These are phyloP conservation scores for Litocranius walleri DNA, from an alignment of 2,113 vertebrate genomes.

Conservation along the genomic window DNA sequence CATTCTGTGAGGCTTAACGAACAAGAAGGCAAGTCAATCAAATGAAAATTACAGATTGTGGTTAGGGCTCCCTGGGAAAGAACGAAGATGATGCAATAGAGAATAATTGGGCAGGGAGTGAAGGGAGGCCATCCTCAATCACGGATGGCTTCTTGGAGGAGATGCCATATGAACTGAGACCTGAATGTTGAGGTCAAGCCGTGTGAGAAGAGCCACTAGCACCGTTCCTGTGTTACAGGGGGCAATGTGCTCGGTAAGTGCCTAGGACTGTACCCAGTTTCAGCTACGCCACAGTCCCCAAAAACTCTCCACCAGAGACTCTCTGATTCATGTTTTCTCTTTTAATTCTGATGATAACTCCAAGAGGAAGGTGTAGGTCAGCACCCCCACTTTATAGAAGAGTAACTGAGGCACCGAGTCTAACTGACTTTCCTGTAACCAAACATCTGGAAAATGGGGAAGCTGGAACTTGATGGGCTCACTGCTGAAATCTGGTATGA, in stretches of 20 bases:
- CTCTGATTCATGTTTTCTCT: not conserved
- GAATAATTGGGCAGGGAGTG: not conserved
- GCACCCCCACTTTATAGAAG: not conserved
- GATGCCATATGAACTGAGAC: not conserved
- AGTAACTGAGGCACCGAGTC: not conserved
- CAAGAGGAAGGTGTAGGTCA: not conserved
- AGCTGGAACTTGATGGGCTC: not conserved
- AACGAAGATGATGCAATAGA: not conserved
- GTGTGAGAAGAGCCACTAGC: not conserved
- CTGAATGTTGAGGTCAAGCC: not conserved
- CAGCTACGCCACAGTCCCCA: not conserved
- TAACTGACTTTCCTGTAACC: not conserved
- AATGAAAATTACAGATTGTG: not conserved
- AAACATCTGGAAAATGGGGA: not conserved
- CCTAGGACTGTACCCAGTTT: not conserved
- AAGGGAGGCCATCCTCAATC: not conserved
- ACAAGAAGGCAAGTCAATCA: not conserved
- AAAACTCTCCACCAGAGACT: not conserved
- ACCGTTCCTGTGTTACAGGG: not conserved
- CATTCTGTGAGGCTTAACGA: not conserved
- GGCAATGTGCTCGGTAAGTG: not conserved
- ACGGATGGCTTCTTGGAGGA: not conserved
- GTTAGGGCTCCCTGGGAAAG: not conserved
- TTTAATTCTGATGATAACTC: not conserved
- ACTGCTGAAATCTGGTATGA: not conserved